Base-by-base conservation (phyloP, 2,797 vertebrate species). In the Heliangelus exortis region DNA sequence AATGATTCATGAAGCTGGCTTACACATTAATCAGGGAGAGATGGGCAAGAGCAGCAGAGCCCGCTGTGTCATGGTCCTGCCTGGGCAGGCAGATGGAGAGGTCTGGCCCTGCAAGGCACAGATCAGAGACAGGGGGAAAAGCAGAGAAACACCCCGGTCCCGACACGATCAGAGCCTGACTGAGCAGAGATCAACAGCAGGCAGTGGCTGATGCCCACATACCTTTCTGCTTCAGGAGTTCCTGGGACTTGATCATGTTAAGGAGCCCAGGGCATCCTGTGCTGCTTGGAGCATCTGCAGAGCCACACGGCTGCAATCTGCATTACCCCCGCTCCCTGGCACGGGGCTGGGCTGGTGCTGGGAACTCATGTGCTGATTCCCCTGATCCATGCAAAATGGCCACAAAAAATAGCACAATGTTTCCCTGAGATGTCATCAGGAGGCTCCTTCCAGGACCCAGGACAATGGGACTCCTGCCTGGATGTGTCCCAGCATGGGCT, bases 1-100 rank as follows among this genome's bases (percentile, higher is more conserved):
- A 89, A 96, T 95, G 76, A 96, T 94, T 95, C 88, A 95, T 90
- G 84, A 77, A 53, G 31, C 88, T 66, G 84, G 53, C 65, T 84
- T 89, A 89, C 91, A 91, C 73, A 76, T 90, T 92, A 87, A 71
- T 93, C 84, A 86, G 81, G 63, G 26, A 61, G 86, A 88, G 83
- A 90, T 26, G 77, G 92, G 92, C 77, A 36, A 33, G 73, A 76
- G 92, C 72, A 75, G 87, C 21, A 3, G 61, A 31, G 68, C 16
- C 28, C 1, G 4, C 45, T 41, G 34, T 28, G 57, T 2, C 6
- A 1, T 4, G 11, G 23, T 74, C 87, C 48, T 10, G 74, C 75
- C 13, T 50, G 29, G 82, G 28, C 29, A 5, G 58, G 89, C 19
- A 2, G 58, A 14, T 0, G 11, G 54, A n/a, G 17, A 51, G 66